Evolutionary conservation across 2,888 invertebrate genomes (phyloP).

Genomic region (Cryptus armator): DNA sequence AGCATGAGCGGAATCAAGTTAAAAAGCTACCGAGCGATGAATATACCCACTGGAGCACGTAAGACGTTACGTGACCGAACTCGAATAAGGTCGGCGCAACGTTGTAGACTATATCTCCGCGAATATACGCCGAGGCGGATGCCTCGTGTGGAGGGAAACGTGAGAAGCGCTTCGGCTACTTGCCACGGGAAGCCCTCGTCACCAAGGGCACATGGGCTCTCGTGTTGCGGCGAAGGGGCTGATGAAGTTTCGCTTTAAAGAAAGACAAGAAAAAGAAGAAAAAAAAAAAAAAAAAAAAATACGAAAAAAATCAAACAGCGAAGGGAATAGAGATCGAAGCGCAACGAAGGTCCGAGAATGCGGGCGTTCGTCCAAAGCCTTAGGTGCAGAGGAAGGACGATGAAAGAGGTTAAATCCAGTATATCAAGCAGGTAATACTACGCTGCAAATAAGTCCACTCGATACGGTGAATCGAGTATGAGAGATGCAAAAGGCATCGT

Average conservation of each 20-base stretch:
- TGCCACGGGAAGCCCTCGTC: not conserved
- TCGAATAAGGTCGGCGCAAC: not conserved
- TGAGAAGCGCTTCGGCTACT: conserved; percentile 4
- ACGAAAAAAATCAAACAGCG: not conserved
- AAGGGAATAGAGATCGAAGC: conserved; percentile 17
- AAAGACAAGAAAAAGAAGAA: not conserved
- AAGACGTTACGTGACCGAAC: conserved; percentile 9
- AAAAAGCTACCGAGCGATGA: not conserved
- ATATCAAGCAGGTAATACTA: conserved; percentile 9
- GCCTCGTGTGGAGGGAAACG: not conserved
- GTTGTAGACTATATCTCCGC: not conserved
- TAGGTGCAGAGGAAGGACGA: not conserved
- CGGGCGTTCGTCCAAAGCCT: not conserved
- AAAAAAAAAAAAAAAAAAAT: not conserved
- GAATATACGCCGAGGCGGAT: not conserved
- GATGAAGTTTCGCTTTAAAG: conserved; percentile 32
- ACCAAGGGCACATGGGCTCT: not conserved
- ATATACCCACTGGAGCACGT: conserved; percentile 6
- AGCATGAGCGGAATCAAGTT: not conserved
- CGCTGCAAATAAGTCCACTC: conserved; percentile 29
- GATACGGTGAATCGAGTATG: conserved; percentile 6
- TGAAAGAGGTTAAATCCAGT: not conserved
- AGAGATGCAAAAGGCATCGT: not conserved
- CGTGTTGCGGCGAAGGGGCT: not conserved
- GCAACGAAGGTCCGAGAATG: not conserved